Base-by-base conservation (phyloP, 2,113 vertebrate species). In the Dicentrarchus labrax region DNA sequence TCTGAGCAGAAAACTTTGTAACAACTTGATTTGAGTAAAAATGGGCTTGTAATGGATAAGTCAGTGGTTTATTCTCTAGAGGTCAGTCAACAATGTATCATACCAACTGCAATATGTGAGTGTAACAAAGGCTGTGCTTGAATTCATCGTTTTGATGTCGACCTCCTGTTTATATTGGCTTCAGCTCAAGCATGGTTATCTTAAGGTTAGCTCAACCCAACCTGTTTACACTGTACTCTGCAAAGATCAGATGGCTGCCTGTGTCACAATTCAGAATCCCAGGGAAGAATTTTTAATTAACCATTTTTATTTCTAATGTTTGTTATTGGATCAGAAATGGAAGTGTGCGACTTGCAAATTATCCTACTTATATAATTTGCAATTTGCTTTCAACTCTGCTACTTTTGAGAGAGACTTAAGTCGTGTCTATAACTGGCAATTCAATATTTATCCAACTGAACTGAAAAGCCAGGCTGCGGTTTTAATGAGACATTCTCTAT, bases 391-490 rank as follows among this genome's bases (percentile, higher is more conserved):
- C 76, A 74, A 57, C 66, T 17, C 64, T 21, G 57, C 56, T 71
- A 60, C 71, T 81, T 82, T 60, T 82, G 71, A 83, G 53, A 72
- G 57, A 68, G 75, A 84, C 76, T 90, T 92, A 88, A 87, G 67
- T 85, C 22, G 65, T 75, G 75, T 69, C 85, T 91, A 88, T 82
- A 85, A 89, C 60, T 76, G 89, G 76, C 59, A 83, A 38, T 84
- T 89, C 80, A 87, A 92, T 92, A 92, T 92, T 94, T 72, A 92
- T 89, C 77, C 75, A 87, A 76, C 22, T 71, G 72, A 82, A 83
- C 30, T 8, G 30, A 61, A 68, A 83, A 90, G 79, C 65, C 64
- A 30, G 79, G 56, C 67, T 36, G n/a, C 36, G 24, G 60, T 66
- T 90, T 91, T 89, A 93, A 89, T 94, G 66, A 91, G 88, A 82